These are phyloP conservation scores for Rhingia rostrata DNA, from an alignment of 2,888 invertebrate species.

Conservation along the genomic window DNA sequence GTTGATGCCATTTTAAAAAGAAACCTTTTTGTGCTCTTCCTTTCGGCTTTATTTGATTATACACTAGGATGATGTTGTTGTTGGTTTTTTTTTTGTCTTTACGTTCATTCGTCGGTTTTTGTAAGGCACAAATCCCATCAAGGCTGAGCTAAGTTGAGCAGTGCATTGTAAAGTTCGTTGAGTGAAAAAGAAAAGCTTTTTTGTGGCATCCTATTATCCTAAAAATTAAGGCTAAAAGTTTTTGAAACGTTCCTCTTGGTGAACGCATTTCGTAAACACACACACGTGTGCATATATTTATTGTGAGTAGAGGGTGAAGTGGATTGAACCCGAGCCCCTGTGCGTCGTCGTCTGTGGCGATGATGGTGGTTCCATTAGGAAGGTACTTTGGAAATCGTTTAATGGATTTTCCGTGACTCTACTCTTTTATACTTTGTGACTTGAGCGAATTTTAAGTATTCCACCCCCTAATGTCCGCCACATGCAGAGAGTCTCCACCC, in stretches of 20 bases:
- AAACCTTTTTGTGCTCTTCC: slow-evolving; percentile 52
- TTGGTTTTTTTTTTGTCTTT: slow-evolving; percentile 15
- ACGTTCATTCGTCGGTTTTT: not conserved
- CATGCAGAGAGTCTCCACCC: slow-evolving; percentile 34
- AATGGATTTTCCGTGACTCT: slow-evolving; percentile 74
- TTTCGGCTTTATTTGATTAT: slow-evolving; percentile 71
- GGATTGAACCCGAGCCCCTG: slow-evolving; percentile 55
- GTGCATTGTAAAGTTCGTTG: slow-evolving; percentile 60
- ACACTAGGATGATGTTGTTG: slow-evolving; percentile 22
- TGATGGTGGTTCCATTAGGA: slow-evolving; percentile 66
- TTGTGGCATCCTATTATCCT: slow-evolving; percentile 73
- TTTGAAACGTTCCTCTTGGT: slow-evolving; percentile 60
- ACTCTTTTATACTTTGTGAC: slow-evolving; percentile 74
- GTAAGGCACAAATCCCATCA: slow-evolving; percentile 60
- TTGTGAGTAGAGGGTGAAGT: slow-evolving; percentile 46
- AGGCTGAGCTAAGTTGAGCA: slow-evolving; percentile 58
- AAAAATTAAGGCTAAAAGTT: slow-evolving; percentile 73
- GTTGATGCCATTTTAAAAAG: slow-evolving; percentile 69
- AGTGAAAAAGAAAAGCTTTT: slow-evolving; percentile 58
- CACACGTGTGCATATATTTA: slow-evolving; percentile 26
- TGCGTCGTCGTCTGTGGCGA: slow-evolving; percentile 29
- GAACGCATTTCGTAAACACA: slow-evolving; percentile 52
- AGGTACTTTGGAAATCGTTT: slow-evolving; percentile 73
- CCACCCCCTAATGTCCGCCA: slow-evolving; percentile 22
- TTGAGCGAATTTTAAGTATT: slow-evolving; percentile 74